phyloP scores from a whole-genome alignment of 1,140 invertebrate genomes.

The Coenobita brevimanus region DNA sequence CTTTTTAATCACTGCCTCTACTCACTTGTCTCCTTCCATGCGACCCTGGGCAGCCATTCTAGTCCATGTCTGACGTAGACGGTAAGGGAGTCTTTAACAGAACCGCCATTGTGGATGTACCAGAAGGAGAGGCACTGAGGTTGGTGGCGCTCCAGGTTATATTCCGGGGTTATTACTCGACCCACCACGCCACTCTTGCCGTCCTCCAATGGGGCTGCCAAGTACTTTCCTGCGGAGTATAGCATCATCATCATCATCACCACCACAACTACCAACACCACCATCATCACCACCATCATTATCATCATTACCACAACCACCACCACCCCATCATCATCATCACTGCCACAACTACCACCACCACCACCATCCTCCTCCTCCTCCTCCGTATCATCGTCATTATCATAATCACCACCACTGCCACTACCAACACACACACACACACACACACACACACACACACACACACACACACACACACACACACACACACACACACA shows the following conservation, averaged over 20 bases:
- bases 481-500: neutral
- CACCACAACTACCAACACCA: too few species aligned
- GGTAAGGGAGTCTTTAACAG: conserved; percentile 22
- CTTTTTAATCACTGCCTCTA: neutral
- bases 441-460: too few species aligned
- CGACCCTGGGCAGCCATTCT: neutral
- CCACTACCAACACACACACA: too few species aligned
- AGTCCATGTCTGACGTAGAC: conserved; percentile 26
- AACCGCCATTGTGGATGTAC: conserved; percentile 42
- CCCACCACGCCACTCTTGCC: conserved; percentile 17
- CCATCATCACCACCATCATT: too few species aligned
- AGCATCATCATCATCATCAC: neutral
- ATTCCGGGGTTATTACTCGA: conserved; percentile 20
- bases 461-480: neutral
- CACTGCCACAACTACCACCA: too few species aligned
- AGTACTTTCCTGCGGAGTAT: conserved; percentile 23
- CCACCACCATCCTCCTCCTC: too few species aligned
- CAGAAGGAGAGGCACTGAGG: conserved; percentile 34
- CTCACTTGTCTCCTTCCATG: conserved; percentile 38
- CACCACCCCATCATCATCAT: too few species aligned
- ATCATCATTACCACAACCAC: too few species aligned
- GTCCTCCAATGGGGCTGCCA: conserved; percentile 8
- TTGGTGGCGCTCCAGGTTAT: neutral
- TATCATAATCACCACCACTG: too few species aligned
- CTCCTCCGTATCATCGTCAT: too few species aligned